Percentiles rank a stretch among this genome's conserved stretches.
These are phyloP conservation scores for Periophthalmodon schlosseri DNA, from an alignment of 2,113 vertebrate genomes.

Conservation along the genomic window DNA sequence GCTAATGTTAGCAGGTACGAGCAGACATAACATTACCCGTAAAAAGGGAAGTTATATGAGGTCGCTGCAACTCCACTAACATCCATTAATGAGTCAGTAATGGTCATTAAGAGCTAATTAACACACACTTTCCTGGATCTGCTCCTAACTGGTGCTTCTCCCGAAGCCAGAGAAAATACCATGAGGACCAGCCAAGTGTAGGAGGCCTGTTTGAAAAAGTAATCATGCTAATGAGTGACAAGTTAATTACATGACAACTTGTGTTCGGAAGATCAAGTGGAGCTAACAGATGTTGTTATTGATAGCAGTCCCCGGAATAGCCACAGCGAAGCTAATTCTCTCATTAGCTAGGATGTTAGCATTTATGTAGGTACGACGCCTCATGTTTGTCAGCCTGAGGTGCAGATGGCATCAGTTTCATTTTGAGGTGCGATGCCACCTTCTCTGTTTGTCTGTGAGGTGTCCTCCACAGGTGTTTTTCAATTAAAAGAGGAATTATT, in stretches of 20 bases:
- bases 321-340: slow-evolving; percentile 34
- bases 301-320: slow-evolving; percentile 51
- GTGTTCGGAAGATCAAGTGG: slow-evolving; percentile 76
- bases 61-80: slow-evolving; percentile 79
- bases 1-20: slow-evolving; percentile 75
- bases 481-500: not conserved
- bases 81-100: slow-evolving; percentile 95
- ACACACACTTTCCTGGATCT: slow-evolving; percentile 69
- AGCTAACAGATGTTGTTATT: slow-evolving; percentile 65
- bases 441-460: slow-evolving; percentile 11
- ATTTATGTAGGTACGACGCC: slow-evolving; percentile 16
- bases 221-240: slow-evolving; percentile 78
- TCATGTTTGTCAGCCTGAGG: slow-evolving; percentile 21
- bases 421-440: slow-evolving; percentile 9
- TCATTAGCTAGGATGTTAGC: slow-evolving; percentile 52
- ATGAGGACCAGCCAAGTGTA: slow-evolving; percentile 45
- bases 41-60: slow-evolving; percentile 88
- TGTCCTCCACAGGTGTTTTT: slow-evolving; percentile 6
- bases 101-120: slow-evolving; percentile 94
- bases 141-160: slow-evolving; percentile 78
- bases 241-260: slow-evolving; percentile 91
- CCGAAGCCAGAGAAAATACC: slow-evolving; percentile 72
- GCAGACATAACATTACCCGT: slow-evolving; percentile 86
- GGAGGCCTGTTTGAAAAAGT: slow-evolving; percentile 41
- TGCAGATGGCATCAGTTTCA: slow-evolving; percentile 13